These are phyloP conservation scores for Heliconius erato DNA, from an alignment of 2,888 invertebrate species.

Conservation along the genomic window DNA sequence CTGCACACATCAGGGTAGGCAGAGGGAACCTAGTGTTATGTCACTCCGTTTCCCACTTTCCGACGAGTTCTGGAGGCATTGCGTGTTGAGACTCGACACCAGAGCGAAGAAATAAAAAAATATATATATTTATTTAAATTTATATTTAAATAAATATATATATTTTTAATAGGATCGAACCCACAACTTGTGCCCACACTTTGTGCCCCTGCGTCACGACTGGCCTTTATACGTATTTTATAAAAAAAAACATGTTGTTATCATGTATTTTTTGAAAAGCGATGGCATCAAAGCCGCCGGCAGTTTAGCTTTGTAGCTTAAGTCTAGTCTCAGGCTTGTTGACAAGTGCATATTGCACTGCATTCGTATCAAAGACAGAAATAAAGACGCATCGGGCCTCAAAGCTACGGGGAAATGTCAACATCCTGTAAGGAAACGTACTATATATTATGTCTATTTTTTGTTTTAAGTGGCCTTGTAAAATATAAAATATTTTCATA, in stretches of 20 bases:
- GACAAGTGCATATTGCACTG: conserved; percentile 71
- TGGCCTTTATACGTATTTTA: background rate
- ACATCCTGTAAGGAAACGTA: conserved; percentile 33
- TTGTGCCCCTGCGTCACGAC: too few relatives aligned
- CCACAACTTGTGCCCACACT: too few relatives aligned
- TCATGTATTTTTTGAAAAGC: conserved; percentile 34
- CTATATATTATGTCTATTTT: background rate
- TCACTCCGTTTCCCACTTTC: too few relatives aligned
- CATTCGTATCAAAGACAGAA: conserved; percentile 60
- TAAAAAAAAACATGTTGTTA: background rate
- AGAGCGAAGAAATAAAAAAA: too few relatives aligned
- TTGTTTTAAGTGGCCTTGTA: conserved; percentile 7
- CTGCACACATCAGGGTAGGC: too few relatives aligned
- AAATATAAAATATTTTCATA: background rate
- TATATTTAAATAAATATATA: too few relatives aligned
- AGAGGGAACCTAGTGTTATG: too few relatives aligned
- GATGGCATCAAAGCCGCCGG: conserved; percentile 47
- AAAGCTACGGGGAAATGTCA: conserved; percentile 42
- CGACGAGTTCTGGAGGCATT: too few relatives aligned
- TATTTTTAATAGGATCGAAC: too few relatives aligned
- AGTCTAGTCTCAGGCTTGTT: conserved; percentile 60
- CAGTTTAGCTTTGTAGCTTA: conserved; percentile 56
- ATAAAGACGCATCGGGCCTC: conserved; percentile 51
- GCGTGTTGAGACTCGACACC: too few relatives aligned
- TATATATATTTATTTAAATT: too few relatives aligned